These are phyloP conservation scores for Helogale parvula DNA, from an alignment of 2,113 vertebrate species.

Conservation along the genomic window DNA sequence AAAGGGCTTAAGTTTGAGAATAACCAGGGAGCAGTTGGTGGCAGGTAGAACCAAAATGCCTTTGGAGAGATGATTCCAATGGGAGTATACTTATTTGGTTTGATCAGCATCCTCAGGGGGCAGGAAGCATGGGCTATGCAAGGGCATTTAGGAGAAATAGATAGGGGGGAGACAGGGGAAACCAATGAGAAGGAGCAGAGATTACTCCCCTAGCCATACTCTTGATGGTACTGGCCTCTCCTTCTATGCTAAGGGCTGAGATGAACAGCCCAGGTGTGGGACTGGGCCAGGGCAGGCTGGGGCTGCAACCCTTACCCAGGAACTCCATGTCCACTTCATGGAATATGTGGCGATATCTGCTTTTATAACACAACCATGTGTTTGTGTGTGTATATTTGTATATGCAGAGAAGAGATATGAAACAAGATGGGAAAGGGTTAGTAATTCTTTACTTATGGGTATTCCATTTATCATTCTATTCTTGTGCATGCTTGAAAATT, in stretches of 20 bases:
- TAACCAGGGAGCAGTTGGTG: background rate
- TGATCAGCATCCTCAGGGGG: background rate
- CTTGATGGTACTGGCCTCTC: too few species aligned
- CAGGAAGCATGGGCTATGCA: background rate
- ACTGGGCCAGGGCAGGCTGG: fast-evolving
- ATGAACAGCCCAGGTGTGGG: background rate
- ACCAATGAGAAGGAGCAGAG: background rate
- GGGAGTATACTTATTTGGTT: background rate
- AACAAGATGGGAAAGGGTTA: background rate
- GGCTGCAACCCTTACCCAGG: background rate
- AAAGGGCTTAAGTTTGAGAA: background rate
- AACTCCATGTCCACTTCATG: conserved; percentile 82
- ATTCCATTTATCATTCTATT: background rate
- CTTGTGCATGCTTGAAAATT: background rate
- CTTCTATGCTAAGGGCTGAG: background rate
- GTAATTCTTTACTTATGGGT: background rate
- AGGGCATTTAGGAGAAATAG: background rate
- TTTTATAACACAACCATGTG: conserved; percentile 12
- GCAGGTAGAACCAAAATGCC: background rate
- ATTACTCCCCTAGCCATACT: background rate
- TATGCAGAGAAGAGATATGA: background rate
- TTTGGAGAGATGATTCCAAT: background rate
- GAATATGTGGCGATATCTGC: conserved; percentile 77
- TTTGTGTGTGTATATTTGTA: background rate
- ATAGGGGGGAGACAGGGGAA: background rate